These are phyloP conservation scores for Carabus problematicus DNA, from an alignment of 2,888 invertebrate genomes.

Conservation along the genomic window DNA sequence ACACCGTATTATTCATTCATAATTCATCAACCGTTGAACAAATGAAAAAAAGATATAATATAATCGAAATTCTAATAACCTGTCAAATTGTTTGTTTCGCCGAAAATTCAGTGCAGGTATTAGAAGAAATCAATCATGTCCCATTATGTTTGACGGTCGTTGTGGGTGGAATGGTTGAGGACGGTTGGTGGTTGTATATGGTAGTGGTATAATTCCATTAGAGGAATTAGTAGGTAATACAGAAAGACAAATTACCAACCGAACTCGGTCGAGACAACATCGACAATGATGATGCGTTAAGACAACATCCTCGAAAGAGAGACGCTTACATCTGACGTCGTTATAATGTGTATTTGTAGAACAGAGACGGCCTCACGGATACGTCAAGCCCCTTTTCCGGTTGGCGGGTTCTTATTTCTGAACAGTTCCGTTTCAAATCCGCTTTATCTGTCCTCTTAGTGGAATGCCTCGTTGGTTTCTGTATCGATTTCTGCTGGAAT, in stretches of 20 bases:
- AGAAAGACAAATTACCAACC: slow-evolving; percentile 10
- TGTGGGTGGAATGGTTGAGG: not conserved
- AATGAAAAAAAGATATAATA: no score
- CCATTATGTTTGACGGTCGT: slow-evolving; percentile 1
- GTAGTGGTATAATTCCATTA: slow-evolving; percentile 30
- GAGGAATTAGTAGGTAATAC: slow-evolving; percentile 31
- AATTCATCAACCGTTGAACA: no score
- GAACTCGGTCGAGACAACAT: not conserved
- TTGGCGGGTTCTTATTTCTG: slow-evolving; percentile 29
- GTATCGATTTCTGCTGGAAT: not conserved
- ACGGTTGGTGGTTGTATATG: not conserved
- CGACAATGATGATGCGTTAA: slow-evolving; percentile 4
- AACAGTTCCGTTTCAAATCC: slow-evolving; percentile 23
- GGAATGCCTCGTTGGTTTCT: slow-evolving; percentile 7
- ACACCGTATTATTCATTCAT: no score
- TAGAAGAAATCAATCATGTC: not conserved
- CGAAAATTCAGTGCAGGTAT: not conserved
- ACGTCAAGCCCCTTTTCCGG: slow-evolving; percentile 22
- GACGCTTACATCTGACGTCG: not conserved
- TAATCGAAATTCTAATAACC: not conserved
- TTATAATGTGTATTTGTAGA: not conserved
- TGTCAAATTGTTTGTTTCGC: not conserved
- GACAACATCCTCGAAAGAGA: not conserved
- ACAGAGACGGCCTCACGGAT: not conserved
- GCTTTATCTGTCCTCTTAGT: slow-evolving; percentile 18